Evolutionary conservation across 2,888 invertebrate species (phyloP).

Genomic region (Lypha dubia): DNA sequence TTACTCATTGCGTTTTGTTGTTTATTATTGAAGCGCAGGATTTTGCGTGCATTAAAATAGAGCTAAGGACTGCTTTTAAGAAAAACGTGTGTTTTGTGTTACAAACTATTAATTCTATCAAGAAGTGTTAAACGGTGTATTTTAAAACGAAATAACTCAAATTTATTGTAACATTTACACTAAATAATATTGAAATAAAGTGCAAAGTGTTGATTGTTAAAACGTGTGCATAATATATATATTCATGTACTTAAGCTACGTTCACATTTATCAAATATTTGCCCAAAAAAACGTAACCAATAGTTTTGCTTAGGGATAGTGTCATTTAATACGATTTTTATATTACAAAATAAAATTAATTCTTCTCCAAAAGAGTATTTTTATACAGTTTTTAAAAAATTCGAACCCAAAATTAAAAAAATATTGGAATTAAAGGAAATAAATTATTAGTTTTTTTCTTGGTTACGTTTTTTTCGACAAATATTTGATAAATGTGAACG

Average conservation of each 20-base stretch:
- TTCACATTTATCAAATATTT: no score
- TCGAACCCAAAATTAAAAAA: no score
- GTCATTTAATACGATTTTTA: no score
- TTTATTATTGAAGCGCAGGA: not conserved
- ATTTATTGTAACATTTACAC: not conserved
- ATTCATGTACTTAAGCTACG: not conserved
- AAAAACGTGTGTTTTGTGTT: conserved; percentile 5
- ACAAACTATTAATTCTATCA: not conserved
- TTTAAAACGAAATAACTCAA: not conserved
- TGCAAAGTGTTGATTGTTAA: not conserved
- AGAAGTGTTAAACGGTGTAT: not conserved
- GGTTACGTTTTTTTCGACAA: no score
- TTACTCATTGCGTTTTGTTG: not conserved
- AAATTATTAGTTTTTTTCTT: no score
- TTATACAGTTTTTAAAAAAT: no score
- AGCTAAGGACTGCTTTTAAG: not conserved
- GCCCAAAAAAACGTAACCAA: no score
- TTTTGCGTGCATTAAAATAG: conserved; percentile 10
- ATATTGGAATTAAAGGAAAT: no score
- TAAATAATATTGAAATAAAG: not conserved
- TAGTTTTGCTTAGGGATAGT: no score
- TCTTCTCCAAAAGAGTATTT: no score
- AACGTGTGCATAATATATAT: not conserved
- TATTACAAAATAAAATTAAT: no score
- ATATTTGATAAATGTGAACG: no score